Evolutionary conservation across 2,113 vertebrate species (phyloP).

Genomic region (Australoheros scitulus): DNA sequence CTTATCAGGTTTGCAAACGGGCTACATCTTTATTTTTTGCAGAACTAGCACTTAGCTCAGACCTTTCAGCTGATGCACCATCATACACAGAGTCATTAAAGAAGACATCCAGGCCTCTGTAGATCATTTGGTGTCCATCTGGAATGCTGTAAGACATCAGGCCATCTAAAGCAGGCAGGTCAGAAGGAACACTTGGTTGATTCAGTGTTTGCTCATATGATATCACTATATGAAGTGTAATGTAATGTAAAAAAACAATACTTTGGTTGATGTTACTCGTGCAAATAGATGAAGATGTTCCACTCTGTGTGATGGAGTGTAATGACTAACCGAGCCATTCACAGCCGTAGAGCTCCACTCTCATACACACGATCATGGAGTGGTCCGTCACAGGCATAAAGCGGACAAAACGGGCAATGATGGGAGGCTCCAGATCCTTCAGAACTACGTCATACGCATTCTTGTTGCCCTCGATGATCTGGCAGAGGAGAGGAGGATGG

Average conservation of each 20-base stretch:
- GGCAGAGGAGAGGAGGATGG: conserved; percentile 3
- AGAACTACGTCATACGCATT: conserved; percentile 94
- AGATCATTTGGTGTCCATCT: conserved; percentile 88
- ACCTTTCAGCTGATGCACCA: conserved; percentile 89
- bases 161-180: conserved; percentile 83
- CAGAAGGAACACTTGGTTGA: neutral
- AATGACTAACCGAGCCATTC: conserved; percentile 90
- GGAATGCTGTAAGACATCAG: conserved; percentile 92
- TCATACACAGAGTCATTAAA: conserved; percentile 96
- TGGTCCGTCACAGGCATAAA: conserved; percentile 94
- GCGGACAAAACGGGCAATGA: conserved; percentile 91
- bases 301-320: neutral
- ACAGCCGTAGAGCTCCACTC: conserved; percentile 97
- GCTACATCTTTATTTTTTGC: neutral
- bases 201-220: neutral
- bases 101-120: conserved; percentile 86
- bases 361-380: conserved; percentile 93
- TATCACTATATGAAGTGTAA: neutral
- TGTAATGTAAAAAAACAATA: neutral
- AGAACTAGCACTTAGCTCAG: conserved; percentile 2
- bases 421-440: conserved; percentile 94
- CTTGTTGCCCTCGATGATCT: conserved; percentile 95
- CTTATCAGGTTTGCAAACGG: no score
- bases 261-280: neutral
- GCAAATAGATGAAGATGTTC: neutral